Conservation (phyloP, 2,113 vertebrate species). For the Chaetorhynchus papuensis region DNA sequence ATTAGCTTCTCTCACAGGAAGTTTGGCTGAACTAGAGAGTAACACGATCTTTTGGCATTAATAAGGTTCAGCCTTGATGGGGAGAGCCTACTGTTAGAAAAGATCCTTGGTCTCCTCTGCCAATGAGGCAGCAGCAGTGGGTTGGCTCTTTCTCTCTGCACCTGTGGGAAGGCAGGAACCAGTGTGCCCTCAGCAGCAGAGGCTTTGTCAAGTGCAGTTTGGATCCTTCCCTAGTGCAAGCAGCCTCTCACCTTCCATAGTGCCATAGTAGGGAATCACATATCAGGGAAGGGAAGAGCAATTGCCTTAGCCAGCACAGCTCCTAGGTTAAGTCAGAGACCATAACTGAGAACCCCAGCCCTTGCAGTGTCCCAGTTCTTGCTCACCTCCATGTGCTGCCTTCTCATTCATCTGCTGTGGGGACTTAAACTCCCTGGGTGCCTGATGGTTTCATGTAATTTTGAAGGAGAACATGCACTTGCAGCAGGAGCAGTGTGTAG, state of each 20-base stretch:
- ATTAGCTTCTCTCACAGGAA: conserved; percentile 21
- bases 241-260: neutral
- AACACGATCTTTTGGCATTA: neutral
- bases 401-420: neutral
- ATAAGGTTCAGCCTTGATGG: neutral
- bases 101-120: accelerated
- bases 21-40: neutral
- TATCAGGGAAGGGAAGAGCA: neutral
- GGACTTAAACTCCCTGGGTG: neutral
- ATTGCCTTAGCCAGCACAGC: neutral
- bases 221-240: neutral
- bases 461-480: neutral
- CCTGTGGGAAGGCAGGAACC: neutral
- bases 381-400: neutral
- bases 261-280: neutral
- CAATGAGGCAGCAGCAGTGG: neutral
- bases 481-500: neutral
- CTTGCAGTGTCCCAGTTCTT: neutral
- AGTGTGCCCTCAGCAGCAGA: neutral
- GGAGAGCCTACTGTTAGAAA: neutral
- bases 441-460: neutral
- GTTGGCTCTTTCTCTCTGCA: neutral
- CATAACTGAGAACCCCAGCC: accelerated
- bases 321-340: neutral
- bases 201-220: neutral